Conservation (phyloP, 2,797 vertebrate genomes). For the Rhabdophis nuchalis region DNA sequence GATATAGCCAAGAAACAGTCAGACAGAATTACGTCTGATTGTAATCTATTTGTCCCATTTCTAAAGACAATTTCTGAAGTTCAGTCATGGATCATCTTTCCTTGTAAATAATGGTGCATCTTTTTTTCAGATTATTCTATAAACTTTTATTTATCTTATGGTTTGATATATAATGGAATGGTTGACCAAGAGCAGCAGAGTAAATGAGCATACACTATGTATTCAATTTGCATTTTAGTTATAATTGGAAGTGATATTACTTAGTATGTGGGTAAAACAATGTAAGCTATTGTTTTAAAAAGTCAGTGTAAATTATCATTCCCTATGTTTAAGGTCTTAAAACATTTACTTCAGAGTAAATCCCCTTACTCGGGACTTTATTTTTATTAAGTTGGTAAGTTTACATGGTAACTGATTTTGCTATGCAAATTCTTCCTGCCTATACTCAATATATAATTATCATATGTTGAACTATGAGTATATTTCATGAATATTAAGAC, state of each 20-base stretch:
- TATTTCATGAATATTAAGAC: neutral
- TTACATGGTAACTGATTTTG: neutral
- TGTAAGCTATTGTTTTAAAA: slow-evolving; percentile 6
- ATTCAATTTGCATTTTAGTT: neutral
- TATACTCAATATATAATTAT: neutral
- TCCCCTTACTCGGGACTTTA: neutral
- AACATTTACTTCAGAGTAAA: neutral
- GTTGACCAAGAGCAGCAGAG: neutral
- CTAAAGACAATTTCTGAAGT: neutral
- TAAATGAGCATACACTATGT: neutral
- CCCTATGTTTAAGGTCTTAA: slow-evolving; percentile 3
- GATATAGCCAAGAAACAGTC: neutral
- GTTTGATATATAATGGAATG: slow-evolving; percentile 3
- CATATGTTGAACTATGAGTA: neutral
- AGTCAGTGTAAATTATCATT: slow-evolving; percentile 7
- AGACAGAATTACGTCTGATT: neutral
- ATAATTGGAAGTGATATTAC: neutral
- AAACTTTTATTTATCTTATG: slow-evolving; percentile 23
- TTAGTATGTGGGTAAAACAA: neutral
- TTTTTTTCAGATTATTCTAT: neutral
- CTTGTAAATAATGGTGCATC: neutral
- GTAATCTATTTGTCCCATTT: neutral
- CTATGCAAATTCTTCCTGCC: fast-evolving
- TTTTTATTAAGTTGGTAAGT: neutral
- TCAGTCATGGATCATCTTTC: neutral